Conservation (phyloP, 2,888 invertebrate species). For the Cecidostiba fungosa region DNA sequence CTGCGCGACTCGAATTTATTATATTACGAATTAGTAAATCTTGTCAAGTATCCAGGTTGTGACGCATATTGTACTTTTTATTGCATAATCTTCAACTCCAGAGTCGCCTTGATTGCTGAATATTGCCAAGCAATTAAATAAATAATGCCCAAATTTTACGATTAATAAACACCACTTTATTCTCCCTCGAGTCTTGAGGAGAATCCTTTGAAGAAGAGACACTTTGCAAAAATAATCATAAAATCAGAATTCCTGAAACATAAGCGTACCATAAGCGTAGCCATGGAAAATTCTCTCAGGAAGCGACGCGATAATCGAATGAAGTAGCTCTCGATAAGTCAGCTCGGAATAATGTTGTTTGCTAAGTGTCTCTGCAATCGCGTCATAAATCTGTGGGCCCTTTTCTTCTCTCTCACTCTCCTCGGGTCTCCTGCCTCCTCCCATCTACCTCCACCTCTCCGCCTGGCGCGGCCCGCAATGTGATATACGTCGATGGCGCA, state of each 20-base stretch:
- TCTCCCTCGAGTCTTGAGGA: neutral
- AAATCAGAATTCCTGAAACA: neutral
- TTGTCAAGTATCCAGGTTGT: neutral
- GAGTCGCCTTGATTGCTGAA: conserved; percentile 24
- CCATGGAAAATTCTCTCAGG: neutral
- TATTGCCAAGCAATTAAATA: conserved; percentile 15
- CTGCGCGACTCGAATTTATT: conserved; percentile 2
- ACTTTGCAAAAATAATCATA: conserved; percentile 9
- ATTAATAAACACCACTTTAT: conserved; percentile 1
- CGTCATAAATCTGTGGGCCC: conserved; percentile 46
- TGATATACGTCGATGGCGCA: conserved; percentile 66
- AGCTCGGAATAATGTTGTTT: conserved; percentile 55
- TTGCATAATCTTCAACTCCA: conserved; percentile 10
- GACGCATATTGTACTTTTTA: conserved; percentile 19
- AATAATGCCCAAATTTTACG: conserved; percentile 7
- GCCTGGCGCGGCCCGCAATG: too few relatives aligned
- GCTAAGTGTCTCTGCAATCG: conserved; percentile 49
- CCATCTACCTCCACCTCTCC: too few relatives aligned
- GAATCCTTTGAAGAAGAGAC: neutral
- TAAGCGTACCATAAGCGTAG: neutral
- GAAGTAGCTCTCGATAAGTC: conserved; percentile 49
- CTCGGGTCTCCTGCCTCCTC: neutral
- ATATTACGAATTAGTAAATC: conserved; percentile 11
- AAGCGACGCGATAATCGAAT: conserved; percentile 20
- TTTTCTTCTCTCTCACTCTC: conserved; percentile 7